A percentile compares a stretch with the other conserved stretches of the same genome.
phyloP scores from a whole-genome alignment of 53 echinoderm and acorn worm genomes.

The Patiria pectinifera region DNA sequence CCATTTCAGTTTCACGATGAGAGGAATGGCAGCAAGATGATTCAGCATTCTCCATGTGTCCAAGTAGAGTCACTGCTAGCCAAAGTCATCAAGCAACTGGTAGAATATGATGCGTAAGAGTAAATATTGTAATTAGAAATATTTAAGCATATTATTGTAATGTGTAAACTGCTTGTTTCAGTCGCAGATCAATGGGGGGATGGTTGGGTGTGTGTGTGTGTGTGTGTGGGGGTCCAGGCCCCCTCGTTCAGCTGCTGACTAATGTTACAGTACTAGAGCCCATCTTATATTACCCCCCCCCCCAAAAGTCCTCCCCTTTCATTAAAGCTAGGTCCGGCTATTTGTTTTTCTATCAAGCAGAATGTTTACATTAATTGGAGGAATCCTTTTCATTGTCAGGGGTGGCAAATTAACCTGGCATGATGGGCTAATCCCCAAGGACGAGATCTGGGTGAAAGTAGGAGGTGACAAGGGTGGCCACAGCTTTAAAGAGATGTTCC shows the following conservation, averaged over 20 bases:
- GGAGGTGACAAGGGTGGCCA: slow-evolving; percentile 18
- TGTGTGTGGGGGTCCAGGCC: no score
- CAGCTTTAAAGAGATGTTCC: slow-evolving; percentile 29
- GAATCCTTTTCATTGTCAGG: not conserved
- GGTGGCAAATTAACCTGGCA: slow-evolving; percentile 12
- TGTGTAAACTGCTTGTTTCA: no score
- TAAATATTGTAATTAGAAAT: not conserved
- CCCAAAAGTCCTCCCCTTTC: no score
- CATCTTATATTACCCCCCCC: no score
- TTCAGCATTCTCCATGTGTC: slow-evolving; percentile 17
- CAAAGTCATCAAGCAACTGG: slow-evolving; percentile 43
- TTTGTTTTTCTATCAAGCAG: no score
- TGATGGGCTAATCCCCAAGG: no score
- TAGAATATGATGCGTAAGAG: slow-evolving; percentile 25
- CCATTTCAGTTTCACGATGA: slow-evolving; percentile 40
- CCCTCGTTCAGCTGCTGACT: no score
- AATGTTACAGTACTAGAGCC: no score
- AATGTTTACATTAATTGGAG: no score
- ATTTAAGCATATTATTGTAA: no score
- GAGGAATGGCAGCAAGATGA: slow-evolving; percentile 13
- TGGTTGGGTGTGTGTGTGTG: no score
- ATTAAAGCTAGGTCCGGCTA: not conserved
- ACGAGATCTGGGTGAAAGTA: not conserved
- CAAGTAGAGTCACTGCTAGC: not conserved
- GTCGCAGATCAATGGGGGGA: no score